Evolutionary conservation across 2,113 vertebrate species (phyloP).

Genomic region (Nycticebus coucang): DNA sequence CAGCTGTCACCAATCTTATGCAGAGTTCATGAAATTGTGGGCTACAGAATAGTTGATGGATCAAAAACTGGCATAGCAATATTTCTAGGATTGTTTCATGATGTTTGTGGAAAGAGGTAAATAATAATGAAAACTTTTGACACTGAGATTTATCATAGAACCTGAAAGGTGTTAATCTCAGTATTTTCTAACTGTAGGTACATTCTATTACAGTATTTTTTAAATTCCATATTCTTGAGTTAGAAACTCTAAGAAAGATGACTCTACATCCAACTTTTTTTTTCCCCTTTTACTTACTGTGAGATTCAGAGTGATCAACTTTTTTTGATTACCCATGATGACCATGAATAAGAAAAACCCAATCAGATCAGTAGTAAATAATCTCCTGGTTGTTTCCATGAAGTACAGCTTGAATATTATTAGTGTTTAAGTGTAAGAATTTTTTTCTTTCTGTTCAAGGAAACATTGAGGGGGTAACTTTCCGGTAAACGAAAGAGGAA

Average conservation of each 20-base stretch:
- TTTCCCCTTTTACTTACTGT: too few relatives aligned
- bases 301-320: too few relatives aligned
- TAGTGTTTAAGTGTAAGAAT: background rate
- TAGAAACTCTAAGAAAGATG: background rate
- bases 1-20: background rate
- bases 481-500: background rate
- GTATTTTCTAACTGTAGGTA: background rate
- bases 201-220: background rate
- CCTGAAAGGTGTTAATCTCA: background rate
- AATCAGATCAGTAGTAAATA: rapidly evolving
- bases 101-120: background rate
- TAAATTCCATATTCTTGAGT: background rate
- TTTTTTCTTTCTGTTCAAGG: background rate
- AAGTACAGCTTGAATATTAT: background rate
- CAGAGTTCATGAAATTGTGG: too few relatives aligned
- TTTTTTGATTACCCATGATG: background rate
- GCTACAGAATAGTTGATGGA: background rate
- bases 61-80: background rate
- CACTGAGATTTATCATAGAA: background rate
- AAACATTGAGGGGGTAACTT: background rate
- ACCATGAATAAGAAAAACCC: background rate
- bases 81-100: background rate
- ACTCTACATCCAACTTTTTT: background rate
- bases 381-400: background rate
- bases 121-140: background rate